Percentiles rank a stretch among this genome's conserved stretches.
phyloP scores from a whole-genome alignment of 1,140 invertebrate genomes.

The Holcopasites calliopsidis region DNA sequence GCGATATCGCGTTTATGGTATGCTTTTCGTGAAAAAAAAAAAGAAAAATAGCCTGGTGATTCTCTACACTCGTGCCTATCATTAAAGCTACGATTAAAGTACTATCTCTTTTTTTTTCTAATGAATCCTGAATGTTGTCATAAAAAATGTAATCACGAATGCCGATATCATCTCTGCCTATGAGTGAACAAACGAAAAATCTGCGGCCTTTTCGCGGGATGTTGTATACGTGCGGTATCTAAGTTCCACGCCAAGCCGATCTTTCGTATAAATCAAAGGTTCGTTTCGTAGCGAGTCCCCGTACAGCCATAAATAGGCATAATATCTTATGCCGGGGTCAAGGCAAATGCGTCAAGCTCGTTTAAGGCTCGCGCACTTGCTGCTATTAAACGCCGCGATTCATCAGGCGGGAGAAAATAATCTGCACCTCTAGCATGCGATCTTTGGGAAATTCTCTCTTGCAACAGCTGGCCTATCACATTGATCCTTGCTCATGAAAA shows the following conservation, averaged over 20 bases:
- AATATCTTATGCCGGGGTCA: slow-evolving; percentile 68
- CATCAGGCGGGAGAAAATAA: slow-evolving; percentile 58
- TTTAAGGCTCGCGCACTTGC: slow-evolving; percentile 61
- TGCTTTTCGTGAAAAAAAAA: background rate
- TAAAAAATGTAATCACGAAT: background rate
- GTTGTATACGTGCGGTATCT: background rate
- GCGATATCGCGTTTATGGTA: background rate
- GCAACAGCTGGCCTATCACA: background rate
- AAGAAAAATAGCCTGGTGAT: too few relatives aligned
- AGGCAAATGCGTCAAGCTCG: slow-evolving; percentile 65
- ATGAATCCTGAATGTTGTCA: too few relatives aligned
- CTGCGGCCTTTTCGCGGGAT: background rate
- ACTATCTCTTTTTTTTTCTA: too few relatives aligned
- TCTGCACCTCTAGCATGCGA: slow-evolving; percentile 24
- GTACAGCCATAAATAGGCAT: slow-evolving; percentile 60
- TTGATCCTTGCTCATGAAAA: slow-evolving; percentile 9
- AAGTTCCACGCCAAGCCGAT: slow-evolving; percentile 38
- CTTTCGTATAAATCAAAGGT: slow-evolving; percentile 69
- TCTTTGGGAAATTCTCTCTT: background rate
- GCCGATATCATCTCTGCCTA: slow-evolving; percentile 1
- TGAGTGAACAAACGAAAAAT: background rate
- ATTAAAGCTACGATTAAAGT: too few relatives aligned
- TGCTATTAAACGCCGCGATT: slow-evolving; percentile 61
- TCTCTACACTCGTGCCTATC: too few relatives aligned
- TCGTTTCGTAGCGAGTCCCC: slow-evolving; percentile 62